phyloP scores from a whole-genome alignment of 2,888 invertebrate genomes.

The Watsonalla binaria region DNA sequence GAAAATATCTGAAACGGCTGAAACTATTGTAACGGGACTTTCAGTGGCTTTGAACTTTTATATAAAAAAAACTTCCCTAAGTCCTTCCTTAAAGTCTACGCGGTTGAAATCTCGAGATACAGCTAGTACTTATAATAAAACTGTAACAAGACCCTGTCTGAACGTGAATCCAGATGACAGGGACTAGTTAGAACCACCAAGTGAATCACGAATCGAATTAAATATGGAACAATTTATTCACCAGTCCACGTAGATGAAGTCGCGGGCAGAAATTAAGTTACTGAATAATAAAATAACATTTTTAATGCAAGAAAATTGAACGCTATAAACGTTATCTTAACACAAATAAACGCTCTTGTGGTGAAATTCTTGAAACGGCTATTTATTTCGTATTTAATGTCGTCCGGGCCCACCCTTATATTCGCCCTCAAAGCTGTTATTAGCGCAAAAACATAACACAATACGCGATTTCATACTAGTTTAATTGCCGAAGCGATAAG shows the following conservation, averaged over 20 bases:
- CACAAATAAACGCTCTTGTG: conserved; percentile 40
- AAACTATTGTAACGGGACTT: no score
- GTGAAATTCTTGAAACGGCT: conserved; percentile 42
- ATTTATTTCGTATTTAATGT: conserved; percentile 65
- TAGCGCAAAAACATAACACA: conserved; percentile 64
- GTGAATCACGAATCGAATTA: no score
- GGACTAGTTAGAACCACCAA: no score
- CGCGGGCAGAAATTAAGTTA: conserved; percentile 33
- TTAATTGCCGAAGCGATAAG: conserved; percentile 74
- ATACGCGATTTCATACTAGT: conserved; percentile 66
- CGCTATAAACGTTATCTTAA: conserved; percentile 50
- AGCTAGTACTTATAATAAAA: no score
- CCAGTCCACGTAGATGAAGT: neutral
- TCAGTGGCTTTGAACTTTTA: no score
- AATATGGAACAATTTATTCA: no score
- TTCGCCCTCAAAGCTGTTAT: conserved; percentile 62
- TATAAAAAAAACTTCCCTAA: no score
- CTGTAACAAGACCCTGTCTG: no score
- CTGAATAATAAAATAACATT: conserved; percentile 38
- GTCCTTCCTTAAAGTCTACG: no score
- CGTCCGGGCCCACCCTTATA: conserved; percentile 46
- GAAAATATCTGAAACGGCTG: no score
- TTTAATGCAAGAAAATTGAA: conserved; percentile 54
- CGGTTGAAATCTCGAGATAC: no score
- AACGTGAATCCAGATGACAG: no score